Conservation (phyloP, 92 coral and sea anemone species). For the Phenganax marumi region DNA sequence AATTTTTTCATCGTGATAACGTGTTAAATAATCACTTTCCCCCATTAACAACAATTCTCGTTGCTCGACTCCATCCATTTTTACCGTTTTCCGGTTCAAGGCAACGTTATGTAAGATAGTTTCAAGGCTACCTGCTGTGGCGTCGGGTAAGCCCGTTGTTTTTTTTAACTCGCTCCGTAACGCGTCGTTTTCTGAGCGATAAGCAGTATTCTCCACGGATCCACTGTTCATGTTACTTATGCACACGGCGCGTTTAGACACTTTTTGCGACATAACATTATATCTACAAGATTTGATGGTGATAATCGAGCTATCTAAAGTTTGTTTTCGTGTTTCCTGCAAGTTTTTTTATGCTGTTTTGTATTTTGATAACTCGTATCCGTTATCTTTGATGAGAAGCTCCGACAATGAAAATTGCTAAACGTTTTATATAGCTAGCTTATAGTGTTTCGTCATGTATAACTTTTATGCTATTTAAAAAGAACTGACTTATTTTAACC, state of each 20-base stretch:
- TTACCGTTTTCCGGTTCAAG: constrained; percentile 13
- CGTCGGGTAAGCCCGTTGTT: constrained; percentile 1
- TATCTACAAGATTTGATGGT: neutral
- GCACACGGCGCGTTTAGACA: neutral
- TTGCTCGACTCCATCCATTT: neutral
- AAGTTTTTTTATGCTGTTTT: no score
- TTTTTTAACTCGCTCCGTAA: neutral
- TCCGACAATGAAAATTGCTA: no score
- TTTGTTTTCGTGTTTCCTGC: no score
- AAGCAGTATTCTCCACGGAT: constrained; percentile 22
- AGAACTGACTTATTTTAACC: neutral
- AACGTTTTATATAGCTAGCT: no score
- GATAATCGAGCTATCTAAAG: no score
- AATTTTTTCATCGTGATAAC: constrained; percentile 27
- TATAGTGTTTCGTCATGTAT: no score
- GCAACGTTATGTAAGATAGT: neutral
- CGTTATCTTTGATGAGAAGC: no score
- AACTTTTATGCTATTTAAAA: neutral
- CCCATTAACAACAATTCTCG: constrained; percentile 19
- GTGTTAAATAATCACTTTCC: neutral
- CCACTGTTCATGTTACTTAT: constrained; percentile 6
- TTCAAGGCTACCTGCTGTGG: neutral
- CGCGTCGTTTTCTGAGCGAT: constrained; percentile 7
- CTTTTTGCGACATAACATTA: neutral
- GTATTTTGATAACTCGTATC: no score